phyloP scores from a whole-genome alignment of 2,113 vertebrate genomes.

The Paratilapia polleni region DNA sequence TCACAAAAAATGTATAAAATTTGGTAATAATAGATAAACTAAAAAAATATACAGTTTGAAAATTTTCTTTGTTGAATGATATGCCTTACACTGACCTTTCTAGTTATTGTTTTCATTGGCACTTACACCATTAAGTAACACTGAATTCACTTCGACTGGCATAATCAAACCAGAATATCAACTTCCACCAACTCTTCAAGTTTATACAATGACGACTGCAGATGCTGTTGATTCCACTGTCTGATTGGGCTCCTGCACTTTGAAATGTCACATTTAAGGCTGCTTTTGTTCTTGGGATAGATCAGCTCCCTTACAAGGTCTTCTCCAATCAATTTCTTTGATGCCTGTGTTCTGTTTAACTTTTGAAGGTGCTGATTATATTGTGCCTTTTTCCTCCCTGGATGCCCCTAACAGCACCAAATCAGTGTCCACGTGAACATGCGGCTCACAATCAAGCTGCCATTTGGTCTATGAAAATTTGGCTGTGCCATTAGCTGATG shows the following conservation, averaged over 20 bases:
- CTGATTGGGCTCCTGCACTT: conserved; percentile 53
- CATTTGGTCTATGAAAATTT: conserved; percentile 73
- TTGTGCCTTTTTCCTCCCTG: conserved; percentile 38
- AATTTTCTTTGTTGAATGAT: neutral
- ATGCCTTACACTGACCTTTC: neutral
- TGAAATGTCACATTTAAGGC: conserved; percentile 51
- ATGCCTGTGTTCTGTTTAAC: conserved; percentile 50
- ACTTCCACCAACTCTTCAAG: neutral
- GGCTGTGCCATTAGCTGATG: conserved; percentile 70
- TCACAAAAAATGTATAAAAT: neutral
- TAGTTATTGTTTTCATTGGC: neutral
- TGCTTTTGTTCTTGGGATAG: conserved; percentile 50
- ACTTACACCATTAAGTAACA: neutral
- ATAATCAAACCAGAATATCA: conserved; percentile 38
- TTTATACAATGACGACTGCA: conserved; percentile 14
- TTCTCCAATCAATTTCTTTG: conserved; percentile 64
- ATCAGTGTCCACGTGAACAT: conserved; percentile 61
- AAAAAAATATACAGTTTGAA: neutral
- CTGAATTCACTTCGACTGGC: neutral
- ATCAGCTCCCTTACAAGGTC: conserved; percentile 70
- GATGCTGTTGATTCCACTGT: conserved; percentile 38
- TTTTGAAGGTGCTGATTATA: conserved; percentile 70
- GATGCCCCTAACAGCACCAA: conserved; percentile 60
- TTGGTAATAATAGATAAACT: neutral
- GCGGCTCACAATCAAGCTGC: conserved; percentile 76